A percentile compares a stretch with the other conserved stretches of the same genome.
Evolutionary conservation across 1,140 invertebrate genomes (phyloP).

Genomic region (Tetramorium alpestre): DNA sequence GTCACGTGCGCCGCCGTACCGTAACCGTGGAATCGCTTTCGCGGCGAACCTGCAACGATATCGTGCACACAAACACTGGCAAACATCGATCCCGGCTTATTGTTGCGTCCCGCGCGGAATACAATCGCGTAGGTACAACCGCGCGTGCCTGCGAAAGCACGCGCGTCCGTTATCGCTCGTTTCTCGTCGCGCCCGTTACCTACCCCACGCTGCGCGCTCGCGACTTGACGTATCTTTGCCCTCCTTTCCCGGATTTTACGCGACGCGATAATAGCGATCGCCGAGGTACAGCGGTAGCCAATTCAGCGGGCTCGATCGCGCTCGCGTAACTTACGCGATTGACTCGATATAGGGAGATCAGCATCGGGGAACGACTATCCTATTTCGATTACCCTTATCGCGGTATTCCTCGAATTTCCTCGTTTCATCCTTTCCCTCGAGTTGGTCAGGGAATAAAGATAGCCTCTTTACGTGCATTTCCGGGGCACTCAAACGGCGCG

Average conservation of each 20-base stretch:
- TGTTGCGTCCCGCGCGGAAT: slow-evolving; percentile 51
- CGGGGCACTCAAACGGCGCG: not conserved
- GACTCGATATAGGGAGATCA: not conserved
- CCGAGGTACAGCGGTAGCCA: not conserved
- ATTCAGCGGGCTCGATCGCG: not conserved
- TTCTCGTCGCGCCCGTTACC: slow-evolving; percentile 31
- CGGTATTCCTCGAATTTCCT: not conserved
- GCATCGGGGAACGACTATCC: not conserved
- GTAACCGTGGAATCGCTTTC: slow-evolving; percentile 52
- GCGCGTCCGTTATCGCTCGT: slow-evolving; percentile 19
- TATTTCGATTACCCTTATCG: slow-evolving; percentile 35
- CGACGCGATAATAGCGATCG: slow-evolving; percentile 55
- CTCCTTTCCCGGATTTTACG: slow-evolving; percentile 47
- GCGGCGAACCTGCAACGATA: slow-evolving; percentile 58
- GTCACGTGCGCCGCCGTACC: slow-evolving; percentile 60
- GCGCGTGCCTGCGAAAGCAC: slow-evolving; percentile 15
- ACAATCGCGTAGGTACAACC: slow-evolving; percentile 30
- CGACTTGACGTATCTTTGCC: slow-evolving; percentile 45
- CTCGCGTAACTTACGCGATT: slow-evolving; percentile 2
- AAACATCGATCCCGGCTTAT: slow-evolving; percentile 69
- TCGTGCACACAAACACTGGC: slow-evolving; percentile 42
- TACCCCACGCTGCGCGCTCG: slow-evolving; percentile 5
- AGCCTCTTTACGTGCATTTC: not conserved
- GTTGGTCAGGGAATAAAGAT: slow-evolving; percentile 1
- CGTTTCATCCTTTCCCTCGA: not conserved